Conservation (phyloP, 1,140 invertebrate genomes). For the Caenorhabditis latens region DNA sequence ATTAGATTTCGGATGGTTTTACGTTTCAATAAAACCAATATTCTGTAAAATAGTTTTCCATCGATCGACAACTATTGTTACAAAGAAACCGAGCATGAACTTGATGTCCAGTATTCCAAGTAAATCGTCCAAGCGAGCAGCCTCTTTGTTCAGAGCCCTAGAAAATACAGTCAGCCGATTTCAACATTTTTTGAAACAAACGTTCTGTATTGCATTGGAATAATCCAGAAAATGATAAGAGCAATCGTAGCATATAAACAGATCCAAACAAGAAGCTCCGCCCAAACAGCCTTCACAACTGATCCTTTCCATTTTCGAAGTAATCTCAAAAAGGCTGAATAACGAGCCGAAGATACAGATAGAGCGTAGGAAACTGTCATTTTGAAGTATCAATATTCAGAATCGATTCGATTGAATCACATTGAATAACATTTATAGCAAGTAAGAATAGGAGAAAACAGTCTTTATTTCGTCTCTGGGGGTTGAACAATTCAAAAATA, state of each 20-base stretch:
- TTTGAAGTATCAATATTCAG: neutral
- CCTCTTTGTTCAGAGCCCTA: slow-evolving; percentile 45
- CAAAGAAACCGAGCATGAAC: slow-evolving; percentile 77
- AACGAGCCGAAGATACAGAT: slow-evolving; percentile 55
- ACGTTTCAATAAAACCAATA: slow-evolving; percentile 76
- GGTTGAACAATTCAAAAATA: slow-evolving; percentile 7
- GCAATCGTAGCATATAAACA: slow-evolving; percentile 89
- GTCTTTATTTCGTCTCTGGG: slow-evolving; percentile 2
- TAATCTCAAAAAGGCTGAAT: slow-evolving; percentile 60
- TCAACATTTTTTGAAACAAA: neutral
- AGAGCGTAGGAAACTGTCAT: slow-evolving; percentile 51
- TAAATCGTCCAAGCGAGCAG: slow-evolving; percentile 64
- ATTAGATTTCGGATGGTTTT: neutral
- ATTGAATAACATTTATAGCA: neutral
- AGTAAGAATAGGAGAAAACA: neutral
- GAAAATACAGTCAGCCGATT: neutral
- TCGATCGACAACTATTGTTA: slow-evolving; percentile 70
- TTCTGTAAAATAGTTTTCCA: slow-evolving; percentile 72
- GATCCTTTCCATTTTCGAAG: slow-evolving; percentile 91
- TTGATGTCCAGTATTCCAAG: slow-evolving; percentile 71
- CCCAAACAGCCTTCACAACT: slow-evolving; percentile 95
- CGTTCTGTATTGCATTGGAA: slow-evolving; percentile 77
- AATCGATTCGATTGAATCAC: neutral
- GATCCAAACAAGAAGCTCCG: slow-evolving; percentile 90
- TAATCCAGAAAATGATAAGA: slow-evolving; percentile 87